phyloP scores from a whole-genome alignment of 1,140 invertebrate genomes.

The Pomacea maculata region DNA sequence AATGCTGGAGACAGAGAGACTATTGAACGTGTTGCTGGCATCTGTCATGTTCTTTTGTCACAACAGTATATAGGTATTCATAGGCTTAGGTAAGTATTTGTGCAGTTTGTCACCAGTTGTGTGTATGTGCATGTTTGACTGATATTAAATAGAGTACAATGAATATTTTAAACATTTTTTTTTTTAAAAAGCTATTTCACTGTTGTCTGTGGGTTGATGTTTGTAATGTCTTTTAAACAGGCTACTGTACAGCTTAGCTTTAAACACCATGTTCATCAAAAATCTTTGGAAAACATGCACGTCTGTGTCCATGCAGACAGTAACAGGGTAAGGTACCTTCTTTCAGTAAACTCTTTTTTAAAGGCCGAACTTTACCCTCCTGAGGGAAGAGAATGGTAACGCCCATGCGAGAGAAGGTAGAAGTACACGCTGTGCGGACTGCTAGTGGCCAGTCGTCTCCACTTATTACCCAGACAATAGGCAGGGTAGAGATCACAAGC shows the following conservation, averaged over 20 bases:
- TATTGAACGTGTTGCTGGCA: conserved; percentile 73
- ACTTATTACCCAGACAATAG: too few relatives aligned
- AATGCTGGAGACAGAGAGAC: conserved; percentile 28
- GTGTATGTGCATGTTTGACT: too few relatives aligned
- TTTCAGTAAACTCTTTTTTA: too few relatives aligned
- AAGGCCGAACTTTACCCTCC: too few relatives aligned
- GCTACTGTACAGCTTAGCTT: conserved; percentile 85
- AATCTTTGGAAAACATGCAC: conserved; percentile 76
- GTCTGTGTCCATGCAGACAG: conserved; percentile 69
- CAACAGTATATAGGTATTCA: conserved; percentile 80
- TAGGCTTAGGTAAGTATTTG: conserved; percentile 71
- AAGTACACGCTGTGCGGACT: too few relatives aligned
- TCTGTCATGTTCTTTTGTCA: conserved; percentile 82
- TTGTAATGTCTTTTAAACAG: conserved; percentile 67
- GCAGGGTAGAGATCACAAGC: too few relatives aligned
- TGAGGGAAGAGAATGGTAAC: too few relatives aligned
- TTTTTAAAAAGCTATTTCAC: not conserved
- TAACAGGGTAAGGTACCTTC: conserved; percentile 69
- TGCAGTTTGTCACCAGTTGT: too few relatives aligned
- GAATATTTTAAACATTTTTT: too few relatives aligned
- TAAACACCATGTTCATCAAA: conserved; percentile 83
- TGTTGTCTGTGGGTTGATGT: not conserved
- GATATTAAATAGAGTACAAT: too few relatives aligned
- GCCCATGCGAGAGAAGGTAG: too few relatives aligned
- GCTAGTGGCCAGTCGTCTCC: too few relatives aligned